Percentiles rank a stretch among this genome's conserved stretches.
Conservation (phyloP, 2,888 invertebrate genomes). For the Antheraea yamamai region DNA sequence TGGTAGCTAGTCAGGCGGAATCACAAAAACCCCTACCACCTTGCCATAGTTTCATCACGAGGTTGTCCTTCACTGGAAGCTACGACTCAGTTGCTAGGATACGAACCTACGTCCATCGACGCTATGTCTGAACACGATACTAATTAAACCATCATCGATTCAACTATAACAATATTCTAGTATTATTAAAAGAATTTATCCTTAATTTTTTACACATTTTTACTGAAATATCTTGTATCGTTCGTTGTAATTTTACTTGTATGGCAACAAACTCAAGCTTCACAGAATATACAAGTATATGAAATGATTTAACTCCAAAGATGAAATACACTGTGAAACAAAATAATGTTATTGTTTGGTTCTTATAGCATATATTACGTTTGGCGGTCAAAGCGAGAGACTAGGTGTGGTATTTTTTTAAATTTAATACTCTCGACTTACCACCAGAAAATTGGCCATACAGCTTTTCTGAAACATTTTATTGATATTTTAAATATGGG, state of each 20-base stretch:
- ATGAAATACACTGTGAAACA: not conserved
- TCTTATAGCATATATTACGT: slow-evolving; percentile 16
- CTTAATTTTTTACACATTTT: not conserved
- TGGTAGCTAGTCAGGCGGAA: no score
- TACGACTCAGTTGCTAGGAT: no score
- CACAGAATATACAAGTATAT: not conserved
- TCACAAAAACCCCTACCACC: no score
- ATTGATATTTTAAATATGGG: slow-evolving; percentile 19
- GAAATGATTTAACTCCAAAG: not conserved
- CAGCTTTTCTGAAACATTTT: slow-evolving; percentile 73
- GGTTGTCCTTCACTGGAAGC: no score
- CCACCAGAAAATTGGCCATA: slow-evolving; percentile 71
- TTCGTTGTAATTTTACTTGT: not conserved
- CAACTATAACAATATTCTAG: not conserved
- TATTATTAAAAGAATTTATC: not conserved
- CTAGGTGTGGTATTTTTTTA: slow-evolving; percentile 35
- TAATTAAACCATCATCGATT: no score
- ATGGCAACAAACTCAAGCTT: not conserved
- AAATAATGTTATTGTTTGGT: not conserved
- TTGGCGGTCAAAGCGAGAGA: slow-evolving; percentile 38
- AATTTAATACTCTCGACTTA: slow-evolving; percentile 56
- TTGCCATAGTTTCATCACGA: not conserved
- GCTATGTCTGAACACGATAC: no score
- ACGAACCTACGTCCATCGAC: no score
- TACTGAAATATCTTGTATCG: slow-evolving; percentile 8